Evolutionary conservation across 2,888 invertebrate genomes (phyloP).

Genomic region (Chirona hameri): DNA sequence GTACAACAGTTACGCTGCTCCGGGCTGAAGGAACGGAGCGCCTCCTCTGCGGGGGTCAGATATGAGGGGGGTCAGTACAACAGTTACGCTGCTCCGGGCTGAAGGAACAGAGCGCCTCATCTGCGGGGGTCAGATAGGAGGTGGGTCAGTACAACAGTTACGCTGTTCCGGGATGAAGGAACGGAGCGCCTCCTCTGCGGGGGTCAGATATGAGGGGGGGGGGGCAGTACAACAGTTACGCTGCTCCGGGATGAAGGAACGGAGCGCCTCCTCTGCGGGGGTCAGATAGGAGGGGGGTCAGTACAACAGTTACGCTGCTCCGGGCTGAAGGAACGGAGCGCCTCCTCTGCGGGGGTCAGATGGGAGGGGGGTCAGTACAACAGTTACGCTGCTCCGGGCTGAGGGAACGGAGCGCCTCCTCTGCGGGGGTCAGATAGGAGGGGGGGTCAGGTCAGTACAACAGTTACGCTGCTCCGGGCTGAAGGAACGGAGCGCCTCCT

Average conservation of each 20-base stretch:
- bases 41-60: not conserved
- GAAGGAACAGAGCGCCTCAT: not conserved
- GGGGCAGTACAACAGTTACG: not conserved
- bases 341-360: not conserved
- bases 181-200: not conserved
- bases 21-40: not conserved
- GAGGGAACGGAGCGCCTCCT: not conserved
- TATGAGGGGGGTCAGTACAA: not conserved
- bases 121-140: too few species aligned
- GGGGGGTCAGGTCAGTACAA: too few species aligned
- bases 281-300: too few species aligned
- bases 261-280: not conserved
- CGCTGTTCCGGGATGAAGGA: not conserved
- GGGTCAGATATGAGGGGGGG: too few species aligned
- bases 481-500: not conserved
- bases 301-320: not conserved
- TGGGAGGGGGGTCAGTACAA: not conserved
- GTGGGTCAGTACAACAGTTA: not conserved
- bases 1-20: not conserved
- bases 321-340: not conserved
- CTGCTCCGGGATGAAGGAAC: not conserved
- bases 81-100: not conserved
- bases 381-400: not conserved
- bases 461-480: not conserved
- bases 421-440: too few species aligned